Evolutionary conservation across 1,140 invertebrate species (phyloP).

Genomic region (Agrypnia vestita): DNA sequence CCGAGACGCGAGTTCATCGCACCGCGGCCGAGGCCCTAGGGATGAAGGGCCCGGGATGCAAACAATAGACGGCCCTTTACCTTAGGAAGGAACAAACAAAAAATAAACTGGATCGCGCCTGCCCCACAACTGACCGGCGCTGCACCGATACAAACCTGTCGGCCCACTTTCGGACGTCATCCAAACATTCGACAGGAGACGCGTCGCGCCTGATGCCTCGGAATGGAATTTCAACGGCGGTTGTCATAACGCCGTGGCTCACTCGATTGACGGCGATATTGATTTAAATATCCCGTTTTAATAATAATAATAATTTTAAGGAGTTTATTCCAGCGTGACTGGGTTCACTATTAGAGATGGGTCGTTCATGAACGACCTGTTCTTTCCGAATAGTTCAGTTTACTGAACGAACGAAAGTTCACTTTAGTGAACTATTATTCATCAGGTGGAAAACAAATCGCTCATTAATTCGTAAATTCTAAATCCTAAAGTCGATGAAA

Average conservation of each 20-base stretch:
- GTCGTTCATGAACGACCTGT: too few relatives aligned
- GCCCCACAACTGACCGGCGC: slow-evolving; percentile 49
- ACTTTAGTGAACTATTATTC: too few relatives aligned
- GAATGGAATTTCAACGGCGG: slow-evolving; percentile 22
- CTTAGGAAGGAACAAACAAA: slow-evolving; percentile 46
- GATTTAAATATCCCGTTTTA: too few relatives aligned
- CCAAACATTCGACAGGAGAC: slow-evolving; percentile 22
- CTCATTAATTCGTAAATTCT: too few relatives aligned
- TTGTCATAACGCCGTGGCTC: neutral
- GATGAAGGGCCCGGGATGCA: slow-evolving; percentile 41
- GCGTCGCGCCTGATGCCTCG: slow-evolving; percentile 4
- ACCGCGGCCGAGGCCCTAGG: slow-evolving; percentile 2
- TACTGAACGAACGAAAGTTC: too few relatives aligned
- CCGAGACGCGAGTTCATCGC: slow-evolving; percentile 28
- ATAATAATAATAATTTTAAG: too few relatives aligned
- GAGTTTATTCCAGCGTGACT: too few relatives aligned
- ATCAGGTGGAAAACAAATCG: too few relatives aligned
- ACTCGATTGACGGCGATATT: neutral
- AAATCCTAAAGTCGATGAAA: too few relatives aligned
- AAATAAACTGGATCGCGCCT: slow-evolving; percentile 52
- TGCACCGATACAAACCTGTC: slow-evolving; percentile 49
- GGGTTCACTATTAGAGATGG: too few relatives aligned
- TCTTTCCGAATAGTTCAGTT: too few relatives aligned
- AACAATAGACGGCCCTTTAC: slow-evolving; percentile 51
- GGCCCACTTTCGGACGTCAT: slow-evolving; percentile 33